Percentiles rank a stretch among this genome's conserved stretches.
Evolutionary conservation across 1,140 invertebrate species (phyloP).

Genomic region (Aleiodes sp.): DNA sequence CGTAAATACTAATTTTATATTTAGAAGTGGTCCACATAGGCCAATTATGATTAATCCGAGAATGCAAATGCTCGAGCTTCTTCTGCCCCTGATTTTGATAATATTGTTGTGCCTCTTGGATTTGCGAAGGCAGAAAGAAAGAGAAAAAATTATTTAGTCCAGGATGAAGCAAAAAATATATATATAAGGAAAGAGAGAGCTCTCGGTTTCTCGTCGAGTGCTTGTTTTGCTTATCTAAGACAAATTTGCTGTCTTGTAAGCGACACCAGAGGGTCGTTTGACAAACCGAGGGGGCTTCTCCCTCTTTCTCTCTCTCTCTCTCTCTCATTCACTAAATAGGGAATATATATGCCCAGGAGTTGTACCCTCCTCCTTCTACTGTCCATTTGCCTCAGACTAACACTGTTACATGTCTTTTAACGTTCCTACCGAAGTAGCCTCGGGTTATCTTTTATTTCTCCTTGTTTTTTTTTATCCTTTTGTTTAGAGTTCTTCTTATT

Average conservation of each 20-base stretch:
- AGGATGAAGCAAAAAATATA: too few relatives aligned
- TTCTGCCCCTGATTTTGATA: not conserved
- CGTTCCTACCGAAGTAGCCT: not conserved
- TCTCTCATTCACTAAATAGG: too few relatives aligned
- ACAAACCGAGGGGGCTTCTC: conserved; percentile 49
- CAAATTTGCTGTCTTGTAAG: conserved; percentile 65
- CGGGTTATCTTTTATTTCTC: not conserved
- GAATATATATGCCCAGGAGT: not conserved
- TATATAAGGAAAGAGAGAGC: not conserved
- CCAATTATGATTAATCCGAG: conserved; percentile 3
- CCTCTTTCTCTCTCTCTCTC: too few relatives aligned
- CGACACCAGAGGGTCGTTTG: conserved; percentile 61
- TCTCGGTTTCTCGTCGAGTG: conserved; percentile 41
- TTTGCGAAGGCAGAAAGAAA: not conserved
- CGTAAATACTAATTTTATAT: conserved; percentile 11
- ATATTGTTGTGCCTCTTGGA: not conserved
- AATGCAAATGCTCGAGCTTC: not conserved
- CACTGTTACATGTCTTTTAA: not conserved
- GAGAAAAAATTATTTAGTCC: not conserved
- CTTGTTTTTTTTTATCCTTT: too few relatives aligned
- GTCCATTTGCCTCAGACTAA: not conserved
- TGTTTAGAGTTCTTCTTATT: too few relatives aligned
- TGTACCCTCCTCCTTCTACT: too few relatives aligned
- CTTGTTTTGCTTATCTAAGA: conserved; percentile 64
- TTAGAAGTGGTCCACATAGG: not conserved